Percentiles rank a stretch among this genome's conserved stretches.
Conservation (phyloP, 2,113 vertebrate species). For the Phycodurus eques region DNA sequence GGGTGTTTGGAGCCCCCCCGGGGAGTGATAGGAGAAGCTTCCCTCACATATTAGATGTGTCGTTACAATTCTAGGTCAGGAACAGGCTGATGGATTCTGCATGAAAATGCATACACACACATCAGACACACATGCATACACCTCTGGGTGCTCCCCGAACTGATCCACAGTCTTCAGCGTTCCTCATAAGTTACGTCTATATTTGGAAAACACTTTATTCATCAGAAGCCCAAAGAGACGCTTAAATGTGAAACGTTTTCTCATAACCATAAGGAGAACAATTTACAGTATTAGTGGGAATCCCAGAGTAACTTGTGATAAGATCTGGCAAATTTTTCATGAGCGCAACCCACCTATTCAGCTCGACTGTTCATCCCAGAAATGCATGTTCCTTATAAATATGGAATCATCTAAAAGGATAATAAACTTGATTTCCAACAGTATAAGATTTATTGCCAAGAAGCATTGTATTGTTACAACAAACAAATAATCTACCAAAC, state of each 20-base stretch:
- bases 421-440: too few species aligned
- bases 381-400: too few species aligned
- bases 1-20: conserved; percentile 24
- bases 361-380: too few species aligned
- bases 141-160: conserved; percentile 41
- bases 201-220: conserved; percentile 24
- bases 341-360: too few species aligned
- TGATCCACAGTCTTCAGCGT: conserved; percentile 25
- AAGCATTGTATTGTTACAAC: too few species aligned
- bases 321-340: too few species aligned
- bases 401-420: too few species aligned
- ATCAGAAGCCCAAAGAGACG: neutral
- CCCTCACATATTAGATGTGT: conserved; percentile 49
- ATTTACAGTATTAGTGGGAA: neutral
- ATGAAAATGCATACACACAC: neutral
- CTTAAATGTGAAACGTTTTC: conserved; percentile 1
- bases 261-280: neutral
- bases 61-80: conserved; percentile 60
- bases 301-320: too few species aligned
- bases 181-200: conserved; percentile 8
- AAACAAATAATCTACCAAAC: too few species aligned
- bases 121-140: conserved; percentile 39
- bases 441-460: too few species aligned
- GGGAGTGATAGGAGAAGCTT: conserved; percentile 48
- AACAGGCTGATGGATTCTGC: conserved; percentile 50